Conservation (phyloP, 2,888 invertebrate genomes). For the Drosophila anomelani region DNA sequence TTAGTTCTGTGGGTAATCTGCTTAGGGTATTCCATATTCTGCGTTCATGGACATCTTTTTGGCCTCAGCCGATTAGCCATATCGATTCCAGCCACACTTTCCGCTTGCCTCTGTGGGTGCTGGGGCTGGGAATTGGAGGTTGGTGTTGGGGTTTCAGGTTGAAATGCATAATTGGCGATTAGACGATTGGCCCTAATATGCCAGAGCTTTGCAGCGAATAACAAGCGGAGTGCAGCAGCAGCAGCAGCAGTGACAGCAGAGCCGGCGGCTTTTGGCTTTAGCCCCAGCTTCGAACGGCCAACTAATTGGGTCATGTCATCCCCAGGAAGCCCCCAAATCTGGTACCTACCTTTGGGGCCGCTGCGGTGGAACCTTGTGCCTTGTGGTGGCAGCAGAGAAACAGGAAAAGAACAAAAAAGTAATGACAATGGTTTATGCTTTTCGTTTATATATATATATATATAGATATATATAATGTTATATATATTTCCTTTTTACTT, state of each 20-base stretch:
- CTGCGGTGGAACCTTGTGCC: constrained; percentile 18
- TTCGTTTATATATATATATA: constrained; percentile 56
- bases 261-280: constrained; percentile 29
- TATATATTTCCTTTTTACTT: constrained; percentile 69
- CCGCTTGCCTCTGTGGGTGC: constrained; percentile 10
- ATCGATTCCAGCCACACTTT: constrained; percentile 59
- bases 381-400: constrained; percentile 5
- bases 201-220: constrained; percentile 55
- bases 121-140: constrained; percentile 14
- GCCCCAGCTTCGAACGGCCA: constrained; percentile 43
- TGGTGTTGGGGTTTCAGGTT: constrained; percentile 21
- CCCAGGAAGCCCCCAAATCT: constrained; percentile 15
- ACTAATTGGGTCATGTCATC: constrained; percentile 69
- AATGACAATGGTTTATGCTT: constrained; percentile 63
- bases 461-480: constrained; percentile 54
- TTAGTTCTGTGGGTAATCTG: not conserved
- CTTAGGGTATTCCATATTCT: constrained; percentile 33
- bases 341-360: constrained; percentile 7
- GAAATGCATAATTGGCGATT: constrained; percentile 79
- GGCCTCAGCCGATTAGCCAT: constrained; percentile 46
- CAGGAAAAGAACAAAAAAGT: constrained; percentile 34
- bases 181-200: constrained; percentile 79
- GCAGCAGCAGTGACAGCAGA: constrained; percentile 1
- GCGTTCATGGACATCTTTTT: constrained; percentile 26
- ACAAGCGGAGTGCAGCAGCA: constrained; percentile 61